Conservation (phyloP, 2,888 invertebrate genomes). For the Lasioglossum oenotherae region DNA sequence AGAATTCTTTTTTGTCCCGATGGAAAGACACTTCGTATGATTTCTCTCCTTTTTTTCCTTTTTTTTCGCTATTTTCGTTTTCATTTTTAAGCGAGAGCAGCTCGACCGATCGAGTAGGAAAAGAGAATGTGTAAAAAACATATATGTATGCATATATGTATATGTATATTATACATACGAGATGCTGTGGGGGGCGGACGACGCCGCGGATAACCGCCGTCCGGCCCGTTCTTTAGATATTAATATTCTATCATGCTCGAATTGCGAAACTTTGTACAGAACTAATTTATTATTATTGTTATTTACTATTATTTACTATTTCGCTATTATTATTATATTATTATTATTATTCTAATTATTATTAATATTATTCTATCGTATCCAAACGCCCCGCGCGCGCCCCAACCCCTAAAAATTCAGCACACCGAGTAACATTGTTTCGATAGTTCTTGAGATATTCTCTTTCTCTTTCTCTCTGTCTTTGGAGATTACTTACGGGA, state of each 20-base stretch:
- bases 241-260: conserved; percentile 80
- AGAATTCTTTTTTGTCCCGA: conserved; percentile 13
- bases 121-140: conserved; percentile 24
- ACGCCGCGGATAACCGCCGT: conserved; percentile 35
- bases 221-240: conserved; percentile 76
- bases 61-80: not conserved
- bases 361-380: conserved; percentile 71
- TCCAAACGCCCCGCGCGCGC: conserved; percentile 47
- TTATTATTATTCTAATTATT: conserved; percentile 73
- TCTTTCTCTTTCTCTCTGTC: conserved; percentile 7
- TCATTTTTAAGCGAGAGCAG: conserved; percentile 21
- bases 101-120: conserved; percentile 24
- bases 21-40: conserved; percentile 14
- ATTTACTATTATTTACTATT: conserved; percentile 79
- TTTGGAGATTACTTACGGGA: conserved; percentile 35
- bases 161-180: conserved; percentile 53
- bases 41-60: not conserved
- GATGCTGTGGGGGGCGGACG: conserved; percentile 78
- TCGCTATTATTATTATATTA: conserved; percentile 74
- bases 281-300: conserved; percentile 84
- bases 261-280: conserved; percentile 82
- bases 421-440: conserved; percentile 77
- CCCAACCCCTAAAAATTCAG: not conserved
- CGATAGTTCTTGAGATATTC: conserved; percentile 53
- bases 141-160: conserved; percentile 15